Conservation (phyloP, 2,888 invertebrate species). For the Acrocera orbiculus region DNA sequence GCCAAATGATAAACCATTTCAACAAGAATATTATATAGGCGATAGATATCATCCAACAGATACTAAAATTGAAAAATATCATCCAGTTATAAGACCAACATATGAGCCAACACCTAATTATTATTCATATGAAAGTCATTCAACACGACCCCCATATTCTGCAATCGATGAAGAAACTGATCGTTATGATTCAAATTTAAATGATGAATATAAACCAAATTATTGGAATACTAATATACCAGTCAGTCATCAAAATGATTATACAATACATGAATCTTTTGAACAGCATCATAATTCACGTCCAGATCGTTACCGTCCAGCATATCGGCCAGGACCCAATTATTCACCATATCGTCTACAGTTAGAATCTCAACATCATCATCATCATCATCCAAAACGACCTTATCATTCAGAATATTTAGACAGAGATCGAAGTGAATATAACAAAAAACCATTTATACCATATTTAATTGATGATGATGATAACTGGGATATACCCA, state of each 20-base stretch:
- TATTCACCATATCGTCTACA: conserved; percentile 24
- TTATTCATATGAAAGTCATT: conserved; percentile 23
- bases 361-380: conserved; percentile 11
- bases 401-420: conserved; percentile 17
- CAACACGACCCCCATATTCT: too few species aligned
- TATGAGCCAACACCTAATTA: conserved; percentile 23
- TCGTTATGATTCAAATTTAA: conserved; percentile 23
- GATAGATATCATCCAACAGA: conserved; percentile 23
- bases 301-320: conserved; percentile 22
- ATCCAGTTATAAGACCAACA: conserved; percentile 16
- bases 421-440: conserved; percentile 17
- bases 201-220: conserved; percentile 17
- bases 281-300: conserved; percentile 14
- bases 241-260: conserved; percentile 20
- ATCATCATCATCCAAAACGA: conserved; percentile 10
- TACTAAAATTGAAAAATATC: conserved; percentile 18
- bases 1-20: conserved; percentile 18
- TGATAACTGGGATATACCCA: conserved; percentile 43
- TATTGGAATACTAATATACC: conserved; percentile 25
- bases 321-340: conserved; percentile 16
- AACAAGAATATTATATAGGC: conserved; percentile 17
- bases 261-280: conserved; percentile 17
- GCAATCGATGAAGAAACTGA: too few species aligned
- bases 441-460: conserved; percentile 31
- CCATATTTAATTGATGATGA: conserved; percentile 38